Conservation (phyloP, 2,888 invertebrate species). For the Cantharis lateralis region DNA sequence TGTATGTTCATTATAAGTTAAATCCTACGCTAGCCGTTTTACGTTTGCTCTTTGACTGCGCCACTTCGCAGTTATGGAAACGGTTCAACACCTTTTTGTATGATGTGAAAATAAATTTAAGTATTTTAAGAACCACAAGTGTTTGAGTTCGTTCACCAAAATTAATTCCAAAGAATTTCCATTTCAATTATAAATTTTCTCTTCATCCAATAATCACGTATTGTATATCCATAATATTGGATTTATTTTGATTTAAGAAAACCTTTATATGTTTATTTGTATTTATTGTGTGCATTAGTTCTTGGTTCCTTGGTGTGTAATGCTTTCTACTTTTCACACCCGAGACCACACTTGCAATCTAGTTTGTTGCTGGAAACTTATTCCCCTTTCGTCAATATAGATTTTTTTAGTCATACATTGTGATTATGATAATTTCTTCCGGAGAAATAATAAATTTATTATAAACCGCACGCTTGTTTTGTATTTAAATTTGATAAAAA, state of each 20-base stretch:
- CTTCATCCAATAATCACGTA: background rate
- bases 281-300: conserved; percentile 3
- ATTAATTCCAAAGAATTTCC: background rate
- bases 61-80: background rate
- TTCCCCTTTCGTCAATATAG: background rate
- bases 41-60: background rate
- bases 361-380: background rate
- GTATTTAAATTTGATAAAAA: background rate
- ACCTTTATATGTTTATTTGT: background rate
- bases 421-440: background rate
- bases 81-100: background rate
- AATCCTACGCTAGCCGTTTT: background rate
- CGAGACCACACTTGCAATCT: background rate
- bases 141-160: background rate
- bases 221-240: background rate
- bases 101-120: background rate
- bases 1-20: background rate
- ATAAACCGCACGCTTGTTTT: background rate
- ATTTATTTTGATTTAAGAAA: background rate
- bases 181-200: background rate
- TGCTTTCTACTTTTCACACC: background rate
- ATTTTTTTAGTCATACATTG: background rate
- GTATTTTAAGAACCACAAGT: background rate
- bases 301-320: background rate
- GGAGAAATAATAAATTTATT: background rate